A percentile compares a stretch with the other conserved stretches of the same genome.
phyloP scores from a whole-genome alignment of 2,113 vertebrate species.

The Ranitomeya variabilis region DNA sequence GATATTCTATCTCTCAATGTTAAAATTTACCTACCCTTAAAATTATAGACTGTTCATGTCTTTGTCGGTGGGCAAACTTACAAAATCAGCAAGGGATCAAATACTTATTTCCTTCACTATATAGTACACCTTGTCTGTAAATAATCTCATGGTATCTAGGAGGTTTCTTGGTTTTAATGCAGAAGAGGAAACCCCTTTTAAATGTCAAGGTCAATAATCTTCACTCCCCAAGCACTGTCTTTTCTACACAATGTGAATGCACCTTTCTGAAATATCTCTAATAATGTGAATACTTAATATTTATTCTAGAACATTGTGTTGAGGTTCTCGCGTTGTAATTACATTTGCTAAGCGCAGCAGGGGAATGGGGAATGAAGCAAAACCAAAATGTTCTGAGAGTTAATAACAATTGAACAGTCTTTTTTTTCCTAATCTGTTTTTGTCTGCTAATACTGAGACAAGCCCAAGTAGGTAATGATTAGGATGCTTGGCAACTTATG shows the following conservation, averaged over 20 bases:
- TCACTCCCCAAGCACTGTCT: slow-evolving; percentile 11
- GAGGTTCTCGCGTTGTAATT: slow-evolving; percentile 40
- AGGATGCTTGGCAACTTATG: slow-evolving; percentile 3
- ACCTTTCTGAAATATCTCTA: slow-evolving; percentile 3
- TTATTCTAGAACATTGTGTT: slow-evolving; percentile 31
- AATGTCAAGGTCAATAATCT: slow-evolving; percentile 32
- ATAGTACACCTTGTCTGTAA: not conserved
- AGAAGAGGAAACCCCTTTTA: not conserved
- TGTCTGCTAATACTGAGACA: slow-evolving; percentile 6
- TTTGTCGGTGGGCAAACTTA: too few relatives aligned
- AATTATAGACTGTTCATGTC: too few relatives aligned
- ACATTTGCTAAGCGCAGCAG: slow-evolving; percentile 36
- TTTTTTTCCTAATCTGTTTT: slow-evolving; percentile 29
- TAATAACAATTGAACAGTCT: slow-evolving; percentile 28
- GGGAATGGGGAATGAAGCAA: slow-evolving; percentile 15
- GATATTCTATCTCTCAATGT: too few relatives aligned
- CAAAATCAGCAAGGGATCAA: too few relatives aligned
- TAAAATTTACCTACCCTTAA: too few relatives aligned
- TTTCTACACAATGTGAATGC: not conserved
- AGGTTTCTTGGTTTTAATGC: not conserved
- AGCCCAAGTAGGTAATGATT: slow-evolving; percentile 12
- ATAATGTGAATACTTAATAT: slow-evolving; percentile 40
- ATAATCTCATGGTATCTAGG: not conserved
- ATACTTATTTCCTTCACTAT: not conserved
- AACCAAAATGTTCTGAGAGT: slow-evolving; percentile 38